phyloP scores from a whole-genome alignment of 2,113 vertebrate genomes.

The Prietella phreatophila region DNA sequence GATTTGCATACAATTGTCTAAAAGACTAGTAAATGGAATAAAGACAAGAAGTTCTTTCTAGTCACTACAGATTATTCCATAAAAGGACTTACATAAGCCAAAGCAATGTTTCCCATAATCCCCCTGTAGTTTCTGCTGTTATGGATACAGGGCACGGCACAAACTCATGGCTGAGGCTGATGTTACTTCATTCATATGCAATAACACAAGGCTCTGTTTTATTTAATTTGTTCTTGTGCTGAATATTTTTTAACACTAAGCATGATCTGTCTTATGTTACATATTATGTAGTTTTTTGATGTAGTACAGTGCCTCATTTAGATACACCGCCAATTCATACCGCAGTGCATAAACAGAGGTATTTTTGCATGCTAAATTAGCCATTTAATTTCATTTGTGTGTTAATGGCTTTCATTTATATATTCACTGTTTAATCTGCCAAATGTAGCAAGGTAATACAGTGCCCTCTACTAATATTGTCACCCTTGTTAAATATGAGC shows the following conservation, averaged over 20 bases:
- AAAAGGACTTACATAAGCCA: conserved; percentile 23
- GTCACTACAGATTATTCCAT: conserved; percentile 14
- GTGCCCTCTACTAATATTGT: no score
- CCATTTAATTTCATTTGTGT: conserved; percentile 35
- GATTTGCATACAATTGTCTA: conserved; percentile 41
- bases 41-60: conserved; percentile 9
- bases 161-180: conserved; percentile 11
- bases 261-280: neutral
- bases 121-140: conserved; percentile 8
- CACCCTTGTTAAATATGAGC: no score
- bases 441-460: conserved; percentile 23
- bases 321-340: conserved; percentile 21
- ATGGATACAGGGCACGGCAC: conserved; percentile 28
- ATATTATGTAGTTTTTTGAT: neutral
- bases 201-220: conserved; percentile 9
- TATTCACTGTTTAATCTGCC: conserved; percentile 20
- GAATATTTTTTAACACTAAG: neutral
- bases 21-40: conserved; percentile 21
- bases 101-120: conserved; percentile 29
- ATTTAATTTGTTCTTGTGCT: conserved; percentile 8
- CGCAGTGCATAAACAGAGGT: conserved; percentile 39
- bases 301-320: neutral
- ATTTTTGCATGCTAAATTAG: conserved; percentile 29
- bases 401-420: conserved; percentile 14
- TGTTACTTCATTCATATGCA: conserved; percentile 31